A percentile compares a stretch with the other conserved stretches of the same genome.
These are phyloP conservation scores for Dolichoris vasculosae DNA, from an alignment of 1,140 invertebrate species.

Conservation along the genomic window DNA sequence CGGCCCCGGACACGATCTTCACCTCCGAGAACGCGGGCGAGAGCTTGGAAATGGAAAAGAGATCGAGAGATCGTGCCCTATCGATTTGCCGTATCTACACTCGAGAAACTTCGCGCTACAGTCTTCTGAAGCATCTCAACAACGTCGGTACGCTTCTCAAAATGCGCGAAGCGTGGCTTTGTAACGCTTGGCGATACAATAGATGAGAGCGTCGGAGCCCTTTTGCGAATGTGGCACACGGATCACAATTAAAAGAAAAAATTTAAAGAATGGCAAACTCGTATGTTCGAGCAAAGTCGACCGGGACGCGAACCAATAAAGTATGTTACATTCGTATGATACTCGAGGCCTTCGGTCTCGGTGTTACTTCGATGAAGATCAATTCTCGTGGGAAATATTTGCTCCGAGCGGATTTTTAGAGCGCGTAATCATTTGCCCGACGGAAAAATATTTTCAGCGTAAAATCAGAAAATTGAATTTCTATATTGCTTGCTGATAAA, in stretches of 20 bases:
- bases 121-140: constrained; percentile 83
- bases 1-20: not conserved
- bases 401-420: not conserved
- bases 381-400: not conserved
- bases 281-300: not conserved
- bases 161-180: not conserved
- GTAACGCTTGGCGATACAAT: not conserved
- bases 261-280: not conserved
- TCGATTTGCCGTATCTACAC: constrained; percentile 81
- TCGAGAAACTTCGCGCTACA: constrained; percentile 80
- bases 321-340: not conserved
- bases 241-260: constrained; percentile 7
- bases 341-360: not conserved
- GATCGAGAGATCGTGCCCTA: constrained; percentile 78
- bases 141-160: constrained; percentile 78
- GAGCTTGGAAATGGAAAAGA: constrained; percentile 79
- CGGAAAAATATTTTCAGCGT: too few species aligned
- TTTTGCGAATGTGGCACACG: constrained; percentile 34
- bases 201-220: not conserved
- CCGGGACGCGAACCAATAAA: not conserved
- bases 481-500: too few species aligned
- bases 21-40: constrained; percentile 64
- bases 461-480: not conserved
- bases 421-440: not conserved
- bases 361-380: not conserved